These are phyloP conservation scores for Halictus quadricinctus DNA, from an alignment of 2,888 invertebrate species.

Conservation along the genomic window DNA sequence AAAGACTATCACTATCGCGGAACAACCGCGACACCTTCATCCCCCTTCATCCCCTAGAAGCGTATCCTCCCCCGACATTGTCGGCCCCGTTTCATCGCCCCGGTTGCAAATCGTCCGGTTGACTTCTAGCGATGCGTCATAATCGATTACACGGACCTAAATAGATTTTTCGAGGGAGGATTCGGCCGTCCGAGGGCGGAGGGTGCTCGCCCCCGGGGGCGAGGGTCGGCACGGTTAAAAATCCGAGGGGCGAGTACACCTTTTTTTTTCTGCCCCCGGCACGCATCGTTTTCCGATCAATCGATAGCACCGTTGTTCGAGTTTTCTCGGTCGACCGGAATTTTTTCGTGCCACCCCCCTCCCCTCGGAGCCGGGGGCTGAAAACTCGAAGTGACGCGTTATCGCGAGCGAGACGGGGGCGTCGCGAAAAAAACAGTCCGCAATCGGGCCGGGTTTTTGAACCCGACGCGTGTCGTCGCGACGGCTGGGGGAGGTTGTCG, in stretches of 20 bases:
- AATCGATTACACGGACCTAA: constrained; percentile 68
- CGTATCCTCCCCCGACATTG: constrained; percentile 8
- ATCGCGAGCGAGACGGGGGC: not conserved
- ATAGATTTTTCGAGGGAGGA: constrained; percentile 65
- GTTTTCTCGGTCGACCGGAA: constrained; percentile 16
- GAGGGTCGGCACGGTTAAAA: constrained; percentile 33
- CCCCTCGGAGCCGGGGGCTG: not conserved
- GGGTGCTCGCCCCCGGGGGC: not conserved
- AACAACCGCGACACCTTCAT: not conserved
- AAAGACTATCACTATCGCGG: not conserved
- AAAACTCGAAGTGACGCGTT: not conserved
- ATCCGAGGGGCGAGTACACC: constrained; percentile 5
- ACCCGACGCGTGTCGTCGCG: constrained; percentile 8
- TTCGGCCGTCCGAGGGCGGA: constrained; percentile 41
- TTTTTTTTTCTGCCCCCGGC: not conserved
- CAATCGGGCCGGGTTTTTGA: constrained; percentile 9
- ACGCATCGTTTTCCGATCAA: not conserved
- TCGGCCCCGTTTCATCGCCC: constrained; percentile 19
- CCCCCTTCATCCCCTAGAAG: not conserved
- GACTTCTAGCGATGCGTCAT: constrained; percentile 66
- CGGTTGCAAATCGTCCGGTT: constrained; percentile 35
- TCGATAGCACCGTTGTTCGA: constrained; percentile 14
- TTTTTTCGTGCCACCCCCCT: not conserved
- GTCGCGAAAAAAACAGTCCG: constrained; percentile 1
- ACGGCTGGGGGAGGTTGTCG: not conserved